Evolutionary conservation across 1,140 invertebrate genomes (phyloP).

Genomic region (Belonocnema kinseyi): DNA sequence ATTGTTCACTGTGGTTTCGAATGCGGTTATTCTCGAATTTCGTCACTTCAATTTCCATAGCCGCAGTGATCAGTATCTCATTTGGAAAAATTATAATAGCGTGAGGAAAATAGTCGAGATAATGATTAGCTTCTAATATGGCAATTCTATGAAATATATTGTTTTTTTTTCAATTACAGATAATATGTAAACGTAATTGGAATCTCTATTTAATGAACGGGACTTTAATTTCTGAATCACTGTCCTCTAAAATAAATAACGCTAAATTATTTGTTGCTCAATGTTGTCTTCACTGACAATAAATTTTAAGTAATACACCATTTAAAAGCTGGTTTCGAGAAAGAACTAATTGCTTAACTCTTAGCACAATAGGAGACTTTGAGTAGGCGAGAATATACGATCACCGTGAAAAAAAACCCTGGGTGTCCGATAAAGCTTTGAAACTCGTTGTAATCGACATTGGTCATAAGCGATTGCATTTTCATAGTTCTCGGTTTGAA

Average conservation of each 20-base stretch:
- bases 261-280: too few relatives aligned
- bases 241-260: too few relatives aligned
- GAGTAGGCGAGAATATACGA: too few relatives aligned
- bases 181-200: background rate
- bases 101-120: background rate
- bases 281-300: too few relatives aligned
- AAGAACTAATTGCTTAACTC: too few relatives aligned
- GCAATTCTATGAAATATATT: background rate
- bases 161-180: background rate
- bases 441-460: constrained; percentile 54
- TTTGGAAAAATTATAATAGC: background rate
- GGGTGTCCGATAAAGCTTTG: constrained; percentile 43
- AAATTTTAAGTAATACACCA: too few relatives aligned
- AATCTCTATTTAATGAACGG: too few relatives aligned
- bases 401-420: too few relatives aligned
- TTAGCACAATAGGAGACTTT: too few relatives aligned
- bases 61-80: background rate
- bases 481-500: constrained; percentile 35
- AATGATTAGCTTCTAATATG: background rate
- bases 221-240: too few relatives aligned
- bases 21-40: background rate
- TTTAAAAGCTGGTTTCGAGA: too few relatives aligned
- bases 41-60: constrained; percentile 5
- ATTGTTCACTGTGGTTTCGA: constrained; percentile 4
- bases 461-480: constrained; percentile 63